Base-by-base conservation (phyloP, 2,888 invertebrate species). In the Gonocerus acuteangulatus region DNA sequence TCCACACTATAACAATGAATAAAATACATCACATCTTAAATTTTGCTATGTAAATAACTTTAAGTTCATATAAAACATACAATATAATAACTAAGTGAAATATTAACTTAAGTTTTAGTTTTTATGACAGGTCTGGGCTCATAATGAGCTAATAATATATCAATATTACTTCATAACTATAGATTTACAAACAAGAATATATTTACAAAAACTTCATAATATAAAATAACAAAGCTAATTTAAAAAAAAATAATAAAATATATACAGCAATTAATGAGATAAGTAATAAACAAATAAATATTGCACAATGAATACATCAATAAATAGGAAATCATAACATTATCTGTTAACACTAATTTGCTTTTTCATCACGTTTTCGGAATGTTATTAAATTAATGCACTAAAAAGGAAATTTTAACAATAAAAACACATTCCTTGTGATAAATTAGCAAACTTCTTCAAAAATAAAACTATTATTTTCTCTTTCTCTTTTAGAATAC, bases 101-200 rank as follows among this genome's bases (percentile, higher is more conserved):
- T 36, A 36, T 52, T 22, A 52, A 52, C 52, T 52, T 42, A 36
- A 22, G 23, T 19, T 36, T 36, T 19, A 49, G 11, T 9, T 34
- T 49, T 15, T 32, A 39, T 7, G 39, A 39, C 22, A 39, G 23
- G 39, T 1, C 16, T 39, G 15, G n/a, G 52, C 52, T 42, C 52
- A 52, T 23, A 36, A 19, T 51, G n/a, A n/a, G 13, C 19, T 36
- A 23, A 36, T 22, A 15, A 52, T 15, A 39, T 15, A 39, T n/a
- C 39, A 39, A 52, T 18, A 18, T 36, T 52, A 52, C n/a, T 52
- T 42, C 42, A 52, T 36, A 52, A 23, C n/a, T 52, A 52, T 52
- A 39, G 13, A 52, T 39, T 36, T 39, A 52, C 32, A 51, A 51
- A 52, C 42, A 51, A 34, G 34, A 13, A 39, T 39, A 39, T 52